Evolutionary conservation across 1,140 invertebrate genomes (phyloP).

Genomic region (Radopholus similis): DNA sequence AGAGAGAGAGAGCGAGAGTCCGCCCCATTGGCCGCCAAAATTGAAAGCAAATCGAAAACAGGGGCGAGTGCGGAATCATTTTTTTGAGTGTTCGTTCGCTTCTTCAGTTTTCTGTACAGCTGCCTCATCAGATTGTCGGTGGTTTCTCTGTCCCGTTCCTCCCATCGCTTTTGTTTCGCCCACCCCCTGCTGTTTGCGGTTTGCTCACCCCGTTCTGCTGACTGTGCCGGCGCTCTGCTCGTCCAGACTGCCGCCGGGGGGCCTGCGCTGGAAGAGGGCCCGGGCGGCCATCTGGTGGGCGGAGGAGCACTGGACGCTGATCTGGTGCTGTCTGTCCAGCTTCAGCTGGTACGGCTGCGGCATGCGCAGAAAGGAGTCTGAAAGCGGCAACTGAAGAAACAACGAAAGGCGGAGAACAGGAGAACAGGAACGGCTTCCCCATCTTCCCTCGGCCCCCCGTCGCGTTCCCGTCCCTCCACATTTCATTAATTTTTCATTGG

Average conservation of each 20-base stretch:
- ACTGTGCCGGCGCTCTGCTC: conserved; percentile 22
- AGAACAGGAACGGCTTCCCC: too few species aligned
- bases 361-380: conserved; percentile 34
- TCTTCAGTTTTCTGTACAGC: too few species aligned
- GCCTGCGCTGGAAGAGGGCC: conserved; percentile 25
- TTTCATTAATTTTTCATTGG: too few species aligned
- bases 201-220: neutral
- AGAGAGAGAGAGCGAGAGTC: too few species aligned
- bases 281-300: conserved; percentile 36
- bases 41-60: too few species aligned
- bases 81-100: too few species aligned
- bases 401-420: neutral
- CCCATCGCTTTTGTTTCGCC: neutral
- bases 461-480: too few species aligned
- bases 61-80: too few species aligned
- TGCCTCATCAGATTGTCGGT: too few species aligned
- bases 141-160: neutral
- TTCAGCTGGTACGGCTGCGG: conserved; percentile 30
- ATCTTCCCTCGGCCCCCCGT: too few species aligned
- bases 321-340: conserved; percentile 25
- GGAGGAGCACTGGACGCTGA: conserved; percentile 21
- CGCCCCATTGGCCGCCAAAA: too few species aligned
- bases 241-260: conserved; percentile 27
- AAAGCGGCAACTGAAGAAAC: neutral
- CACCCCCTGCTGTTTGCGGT: neutral